phyloP scores from a whole-genome alignment of 2,888 invertebrate genomes.

The Metalampra italica region DNA sequence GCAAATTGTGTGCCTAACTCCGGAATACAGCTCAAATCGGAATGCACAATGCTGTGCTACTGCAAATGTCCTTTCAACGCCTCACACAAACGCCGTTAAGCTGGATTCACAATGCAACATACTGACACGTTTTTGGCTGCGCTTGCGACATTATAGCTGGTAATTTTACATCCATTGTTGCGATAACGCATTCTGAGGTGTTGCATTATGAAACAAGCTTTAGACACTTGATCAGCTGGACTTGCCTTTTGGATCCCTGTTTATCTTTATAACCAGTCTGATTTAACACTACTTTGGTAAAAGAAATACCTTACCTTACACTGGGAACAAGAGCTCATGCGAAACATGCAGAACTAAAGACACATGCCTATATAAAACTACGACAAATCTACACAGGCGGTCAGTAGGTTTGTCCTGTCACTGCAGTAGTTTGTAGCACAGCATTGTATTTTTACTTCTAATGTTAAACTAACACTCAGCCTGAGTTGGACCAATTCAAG shows the following conservation, averaged over 20 bases:
- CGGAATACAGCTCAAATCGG: conserved; percentile 55
- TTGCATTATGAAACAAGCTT: conserved; percentile 14
- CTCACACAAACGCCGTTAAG: conserved; percentile 62
- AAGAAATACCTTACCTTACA: conserved; percentile 20
- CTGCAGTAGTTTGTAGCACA: conserved; percentile 55
- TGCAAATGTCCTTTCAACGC: conserved; percentile 38
- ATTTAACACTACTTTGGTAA: conserved; percentile 1
- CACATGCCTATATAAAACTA: conserved; percentile 39
- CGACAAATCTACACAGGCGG: conserved; percentile 32
- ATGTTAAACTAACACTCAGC: conserved; percentile 11
- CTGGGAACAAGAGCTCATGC: conserved; percentile 23
- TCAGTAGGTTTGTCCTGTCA: conserved; percentile 20
- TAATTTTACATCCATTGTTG: too few species aligned
- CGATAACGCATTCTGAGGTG: too few species aligned
- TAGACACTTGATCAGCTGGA: background rate
- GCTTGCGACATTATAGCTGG: too few species aligned
- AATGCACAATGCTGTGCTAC: conserved; percentile 76
- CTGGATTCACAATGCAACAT: too few species aligned
- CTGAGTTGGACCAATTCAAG: background rate
- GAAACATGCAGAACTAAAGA: conserved; percentile 32
- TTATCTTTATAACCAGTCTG: too few species aligned
- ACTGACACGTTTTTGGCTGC: too few species aligned
- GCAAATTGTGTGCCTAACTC: background rate
- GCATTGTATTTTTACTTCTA: conserved; percentile 46
- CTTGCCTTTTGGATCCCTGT: background rate